Base-by-base conservation (phyloP, 2,797 vertebrate species). In the Dromococcyx pavoninus region DNA sequence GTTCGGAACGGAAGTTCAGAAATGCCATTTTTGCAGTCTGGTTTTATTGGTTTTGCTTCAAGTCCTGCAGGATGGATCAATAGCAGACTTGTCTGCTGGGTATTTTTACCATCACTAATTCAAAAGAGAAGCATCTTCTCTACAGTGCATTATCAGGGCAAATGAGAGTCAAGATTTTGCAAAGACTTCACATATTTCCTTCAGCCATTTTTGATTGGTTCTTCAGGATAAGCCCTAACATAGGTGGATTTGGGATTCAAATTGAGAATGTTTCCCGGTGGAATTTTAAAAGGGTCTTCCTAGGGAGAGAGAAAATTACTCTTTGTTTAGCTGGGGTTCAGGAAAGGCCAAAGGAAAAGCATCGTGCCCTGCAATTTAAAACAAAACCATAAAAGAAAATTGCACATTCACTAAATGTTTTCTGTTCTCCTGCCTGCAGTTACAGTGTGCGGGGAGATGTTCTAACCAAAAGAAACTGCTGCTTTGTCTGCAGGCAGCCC, bases 401-500 rank as follows among this genome's bases (percentile, higher is more conserved):
- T 30, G 10, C 32, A 30, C 57, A 35, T 66, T 84, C 30, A 70
- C 33, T 18, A 24, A 56, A 67, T 17, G 57, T 91, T 96, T 76
- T 88, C 58, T 73, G 14, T 81, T 75, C 67, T 88, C 25, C 60
- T 62, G 72, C 66, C 75, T 60, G 82, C 74, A 32, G 41, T 78
- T 72, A 25, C 51, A 67, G 46, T 41, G 37, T 82, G 53, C 69
- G 78, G 35, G 66, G 91, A 91, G 72, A 95, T 81, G 74, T 74
- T 71, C 72, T 89, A 64, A 76, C 75, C 53, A 85, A 64, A 82
- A 91, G 81, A 93, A 93, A 65, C 62, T 51, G 57, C 54, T 71
- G 75, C 87, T 94, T 96, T 96, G 90, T 93, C 80, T 94, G 62
- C 62, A 1, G n/a, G 56, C 76, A 71, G 91, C 88, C 84, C 89